A percentile compares a stretch with the other conserved stretches of the same genome.
Evolutionary conservation across 2,797 vertebrate species (phyloP).

Genomic region (Mallotus villosus): DNA sequence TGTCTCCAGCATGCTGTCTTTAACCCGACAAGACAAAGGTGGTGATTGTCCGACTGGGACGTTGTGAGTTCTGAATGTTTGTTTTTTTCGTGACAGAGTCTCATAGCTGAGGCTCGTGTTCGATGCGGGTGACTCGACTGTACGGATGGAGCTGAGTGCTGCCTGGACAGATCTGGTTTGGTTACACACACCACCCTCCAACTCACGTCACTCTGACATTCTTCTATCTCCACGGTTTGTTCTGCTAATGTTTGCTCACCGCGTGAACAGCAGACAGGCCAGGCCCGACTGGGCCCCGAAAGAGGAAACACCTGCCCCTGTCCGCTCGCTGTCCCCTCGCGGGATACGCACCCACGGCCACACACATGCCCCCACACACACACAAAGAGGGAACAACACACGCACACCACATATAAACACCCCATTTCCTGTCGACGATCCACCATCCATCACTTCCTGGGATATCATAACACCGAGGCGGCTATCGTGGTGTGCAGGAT

Average conservation of each 20-base stretch:
- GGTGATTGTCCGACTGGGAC: not conserved
- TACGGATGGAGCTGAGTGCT: conserved; percentile 16
- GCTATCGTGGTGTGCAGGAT: conserved; percentile 29
- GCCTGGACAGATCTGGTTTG: conserved; percentile 37
- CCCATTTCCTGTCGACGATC: conserved; percentile 21
- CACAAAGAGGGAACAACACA: not conserved
- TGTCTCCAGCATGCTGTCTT: not conserved
- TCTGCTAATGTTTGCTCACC: conserved; percentile 65
- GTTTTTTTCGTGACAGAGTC: too few relatives aligned
- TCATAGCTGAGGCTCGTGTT: too few relatives aligned
- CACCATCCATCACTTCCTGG: conserved; percentile 44
- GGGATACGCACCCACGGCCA: conserved; percentile 2
- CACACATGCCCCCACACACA: conserved; percentile 1
- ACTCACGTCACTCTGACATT: conserved; percentile 60
- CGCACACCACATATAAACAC: conserved; percentile 27
- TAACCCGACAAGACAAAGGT: not conserved
- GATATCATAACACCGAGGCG: conserved; percentile 41
- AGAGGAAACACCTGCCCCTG: conserved; percentile 73
- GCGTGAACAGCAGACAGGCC: conserved; percentile 44
- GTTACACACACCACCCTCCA: conserved; percentile 39
- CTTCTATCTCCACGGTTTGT: conserved; percentile 61
- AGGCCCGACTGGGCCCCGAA: conserved; percentile 55
- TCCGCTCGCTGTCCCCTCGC: conserved; percentile 32
- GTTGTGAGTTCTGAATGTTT: too few relatives aligned
- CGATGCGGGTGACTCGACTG: conserved; percentile 4